Evolutionary conservation across 1,140 invertebrate genomes (phyloP).

Genomic region (Cecropterus lyciades): DNA sequence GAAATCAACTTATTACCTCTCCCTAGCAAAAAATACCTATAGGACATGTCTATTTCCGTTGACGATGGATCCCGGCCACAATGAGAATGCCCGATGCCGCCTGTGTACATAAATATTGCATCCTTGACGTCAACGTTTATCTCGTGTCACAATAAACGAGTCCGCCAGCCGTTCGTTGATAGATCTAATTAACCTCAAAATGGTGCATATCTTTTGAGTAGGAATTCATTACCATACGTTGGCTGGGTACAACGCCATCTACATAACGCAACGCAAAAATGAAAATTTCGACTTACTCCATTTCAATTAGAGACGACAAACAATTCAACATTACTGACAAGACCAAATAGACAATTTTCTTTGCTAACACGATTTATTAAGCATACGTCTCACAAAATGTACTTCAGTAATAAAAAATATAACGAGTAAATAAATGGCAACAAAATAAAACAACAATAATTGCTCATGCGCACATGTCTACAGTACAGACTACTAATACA

Average conservation of each 20-base stretch:
- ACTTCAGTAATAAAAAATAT: slow-evolving; percentile 2
- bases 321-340: too few relatives aligned
- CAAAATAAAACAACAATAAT: slow-evolving; percentile 22
- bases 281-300: background rate
- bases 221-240: background rate
- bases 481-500: slow-evolving; percentile 11
- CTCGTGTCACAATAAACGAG: background rate
- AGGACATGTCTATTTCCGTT: background rate
- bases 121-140: background rate
- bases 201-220: background rate
- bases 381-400: slow-evolving; percentile 8
- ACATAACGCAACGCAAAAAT: background rate
- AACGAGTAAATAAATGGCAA: slow-evolving; percentile 27
- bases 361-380: slow-evolving; percentile 9
- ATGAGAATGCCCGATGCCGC: too few relatives aligned
- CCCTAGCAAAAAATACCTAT: background rate
- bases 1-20: too few relatives aligned
- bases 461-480: slow-evolving; percentile 27
- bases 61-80: background rate
- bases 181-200: background rate
- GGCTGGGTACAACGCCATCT: background rate
- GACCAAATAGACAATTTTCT: too few relatives aligned
- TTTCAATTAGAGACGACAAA: background rate
- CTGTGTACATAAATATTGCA: background rate
- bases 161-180: background rate